Base-by-base conservation (phyloP, 2,113 vertebrate species). In the Corydoras maculifer region DNA sequence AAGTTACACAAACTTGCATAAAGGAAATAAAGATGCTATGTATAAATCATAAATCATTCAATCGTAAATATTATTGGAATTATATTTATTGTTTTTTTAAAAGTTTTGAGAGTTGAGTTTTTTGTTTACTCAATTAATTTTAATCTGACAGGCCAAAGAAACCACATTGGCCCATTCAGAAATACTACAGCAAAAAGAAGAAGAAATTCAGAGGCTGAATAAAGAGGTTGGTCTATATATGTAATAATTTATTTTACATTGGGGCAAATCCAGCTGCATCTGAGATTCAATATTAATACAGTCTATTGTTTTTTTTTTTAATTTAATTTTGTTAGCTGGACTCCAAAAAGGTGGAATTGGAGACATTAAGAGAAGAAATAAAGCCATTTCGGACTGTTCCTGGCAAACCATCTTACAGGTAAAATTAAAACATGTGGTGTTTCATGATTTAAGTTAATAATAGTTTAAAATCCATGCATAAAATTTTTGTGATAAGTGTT, bases 381-480 rank as follows among this genome's bases (percentile, higher is more conserved):
- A 64, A 84, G 29, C 79, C 68, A 10, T 88, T 84, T 62, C 75
- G 62, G 32, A 77, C 71, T 50, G 75, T 69, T 64, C 72, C 80
- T 8, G 86, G 54, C 5, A 84, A 86, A 66, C 84, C 82, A 30
- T 82, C 74, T 10, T 89, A 90, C 78, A 89, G 87, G 90, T 91
- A 72, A 81, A 57, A 51, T 14, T 51, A 3, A 10, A 5, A 5
- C 0, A 8, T 5, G 8, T 5, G 8, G 1, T 8, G 4, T 43
- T 43, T 43, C 4, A 8, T 43, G 35, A 43, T 43, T 43, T 43
- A 2, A 43, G 35, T 43, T 4, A 43, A 43, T 43, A 43, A 43
- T 43, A 43, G 35, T 43, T 43, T 43, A 43, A 43, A 43, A 43
- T 43, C 35, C 35, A 43, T 5, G 1, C 35, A 43, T 8, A 43